Conservation (phyloP, 2,888 invertebrate species). For the Thysanoteuthis rhombus region DNA sequence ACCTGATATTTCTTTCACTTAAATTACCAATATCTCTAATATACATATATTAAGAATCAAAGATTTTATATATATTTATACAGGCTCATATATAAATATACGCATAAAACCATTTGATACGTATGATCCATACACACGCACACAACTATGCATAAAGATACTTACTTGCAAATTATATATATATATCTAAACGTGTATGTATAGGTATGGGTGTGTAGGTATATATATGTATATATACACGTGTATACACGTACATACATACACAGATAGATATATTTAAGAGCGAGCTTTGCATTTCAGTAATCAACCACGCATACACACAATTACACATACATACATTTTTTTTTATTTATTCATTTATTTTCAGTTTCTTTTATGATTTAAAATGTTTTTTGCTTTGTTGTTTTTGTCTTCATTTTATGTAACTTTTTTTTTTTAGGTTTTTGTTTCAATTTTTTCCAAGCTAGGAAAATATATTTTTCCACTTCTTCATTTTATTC, state of each 20-base stretch:
- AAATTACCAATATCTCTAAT: slow-evolving; percentile 12
- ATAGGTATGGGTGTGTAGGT: not conserved
- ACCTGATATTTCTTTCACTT: not conserved
- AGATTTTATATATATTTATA: not conserved
- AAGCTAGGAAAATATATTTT: not conserved
- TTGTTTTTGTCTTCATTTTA: not conserved
- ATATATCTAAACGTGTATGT: not conserved
- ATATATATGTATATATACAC: not conserved
- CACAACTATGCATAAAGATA: not conserved
- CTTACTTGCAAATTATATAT: not conserved
- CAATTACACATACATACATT: not conserved
- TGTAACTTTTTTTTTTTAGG: not conserved
- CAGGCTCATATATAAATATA: not conserved
- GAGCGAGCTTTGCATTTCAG: not conserved
- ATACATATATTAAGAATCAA: not conserved
- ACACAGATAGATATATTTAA: not conserved
- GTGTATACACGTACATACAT: not conserved
- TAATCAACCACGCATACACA: too few species aligned
- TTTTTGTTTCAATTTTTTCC: not conserved
- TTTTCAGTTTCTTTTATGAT: not conserved
- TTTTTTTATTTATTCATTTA: not conserved
- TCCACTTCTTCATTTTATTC: not conserved
- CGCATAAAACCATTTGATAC: not conserved
- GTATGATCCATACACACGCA: not conserved
- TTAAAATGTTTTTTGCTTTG: not conserved